A percentile compares a stretch with the other conserved stretches of the same genome.
Evolutionary conservation across 2,113 vertebrate genomes (phyloP).

Genomic region (Oryzias javanicus): DNA sequence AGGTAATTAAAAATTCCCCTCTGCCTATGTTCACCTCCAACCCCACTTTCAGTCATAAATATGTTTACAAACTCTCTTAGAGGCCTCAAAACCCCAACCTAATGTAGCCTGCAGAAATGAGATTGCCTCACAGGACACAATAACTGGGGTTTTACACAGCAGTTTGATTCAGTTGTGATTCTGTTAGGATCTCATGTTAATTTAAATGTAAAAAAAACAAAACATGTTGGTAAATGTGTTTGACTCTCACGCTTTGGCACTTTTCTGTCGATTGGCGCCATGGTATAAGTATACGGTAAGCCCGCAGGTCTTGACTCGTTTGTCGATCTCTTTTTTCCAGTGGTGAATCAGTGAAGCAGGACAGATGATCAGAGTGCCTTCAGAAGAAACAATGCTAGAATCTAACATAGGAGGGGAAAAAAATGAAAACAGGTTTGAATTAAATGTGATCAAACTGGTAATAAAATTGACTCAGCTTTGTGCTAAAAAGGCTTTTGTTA

Average conservation of each 20-base stretch:
- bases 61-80: too few relatives aligned
- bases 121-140: too few relatives aligned
- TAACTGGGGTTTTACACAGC: too few relatives aligned
- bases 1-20: too few relatives aligned
- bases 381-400: slow-evolving; percentile 69
- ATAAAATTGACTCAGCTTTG: neutral
- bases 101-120: too few relatives aligned
- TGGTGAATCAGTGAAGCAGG: slow-evolving; percentile 96
- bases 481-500: slow-evolving; percentile 44
- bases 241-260: slow-evolving; percentile 78
- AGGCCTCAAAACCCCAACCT: too few relatives aligned
- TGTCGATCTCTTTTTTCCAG: slow-evolving; percentile 93
- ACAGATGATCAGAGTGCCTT: slow-evolving; percentile 87
- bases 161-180: too few relatives aligned
- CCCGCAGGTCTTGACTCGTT: slow-evolving; percentile 69
- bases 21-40: too few relatives aligned
- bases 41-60: too few relatives aligned
- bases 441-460: too few relatives aligned
- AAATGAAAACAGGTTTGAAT: too few relatives aligned
- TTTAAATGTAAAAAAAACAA: neutral
- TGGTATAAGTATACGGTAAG: slow-evolving; percentile 89
- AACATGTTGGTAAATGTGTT: neutral
- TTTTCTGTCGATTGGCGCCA: slow-evolving; percentile 82
- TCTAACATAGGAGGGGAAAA: slow-evolving; percentile 64
- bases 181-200: neutral